Evolutionary conservation across 2,797 vertebrate genomes (phyloP), one percentile per base, ranked within the genome.

Genomic region (Mormyrus proboscirostris): DNA sequence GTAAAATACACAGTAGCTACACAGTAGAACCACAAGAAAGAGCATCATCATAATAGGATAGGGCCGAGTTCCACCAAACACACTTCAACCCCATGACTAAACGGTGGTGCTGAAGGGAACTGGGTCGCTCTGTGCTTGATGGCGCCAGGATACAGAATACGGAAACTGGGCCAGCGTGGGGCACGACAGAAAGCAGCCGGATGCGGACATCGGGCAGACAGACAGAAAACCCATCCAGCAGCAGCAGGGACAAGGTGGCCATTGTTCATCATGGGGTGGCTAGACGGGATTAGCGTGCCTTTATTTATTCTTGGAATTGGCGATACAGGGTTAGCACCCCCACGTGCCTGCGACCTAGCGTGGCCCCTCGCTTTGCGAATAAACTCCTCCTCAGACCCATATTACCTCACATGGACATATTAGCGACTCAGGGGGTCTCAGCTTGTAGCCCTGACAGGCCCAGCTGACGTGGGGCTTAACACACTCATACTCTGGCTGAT

Each of bases 1-100:
- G 82, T 85, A 51, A 85, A 85, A 85, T 51, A 85, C 49, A 85
- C 49, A 29, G 82, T 85, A 85, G 82, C 22, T 10, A 83, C 76
- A 38, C 41, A 49, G 41, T 16, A 51, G 12, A 50, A 51, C n/a
- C 44, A 85, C 44, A 85, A 85, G 51, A 85, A 85, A 51, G n/a
- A 29, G n/a, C 22, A 85, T n/a, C 47, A 51, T 85, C 16, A 50
- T 85, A 85, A 51, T 0, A 51, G 47, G 44, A 7, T 19, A 25
- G 79, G 19, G 79, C 41, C 4, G 79, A 49, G 19, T 19, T 83
- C 41, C n/a, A 49, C 79, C 79, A 51, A 85, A 14, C 22, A 25
- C 47, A 85, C 44, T 29, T 85, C 19, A 25, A 85, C 47, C 47
- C 49, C 44, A 38, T 49, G 44, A 83, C 79, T 73, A 33, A 73